Evolutionary conservation across 2,888 invertebrate species (phyloP).

Genomic region (Ectemnius cavifrons): DNA sequence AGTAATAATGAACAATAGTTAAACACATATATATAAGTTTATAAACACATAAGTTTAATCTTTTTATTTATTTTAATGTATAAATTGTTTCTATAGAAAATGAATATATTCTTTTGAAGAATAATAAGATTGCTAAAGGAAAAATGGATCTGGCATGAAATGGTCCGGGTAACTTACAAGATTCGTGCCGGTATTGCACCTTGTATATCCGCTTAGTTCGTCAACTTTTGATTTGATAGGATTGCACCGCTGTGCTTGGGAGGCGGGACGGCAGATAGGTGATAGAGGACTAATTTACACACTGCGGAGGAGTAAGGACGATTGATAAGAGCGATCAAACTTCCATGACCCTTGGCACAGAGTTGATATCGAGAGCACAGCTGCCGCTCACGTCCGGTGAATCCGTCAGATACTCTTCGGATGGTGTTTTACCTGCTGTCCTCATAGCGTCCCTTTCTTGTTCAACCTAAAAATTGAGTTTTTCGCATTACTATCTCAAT

Average conservation of each 20-base stretch:
- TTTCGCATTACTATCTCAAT: not conserved
- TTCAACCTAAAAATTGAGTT: slow-evolving; percentile 69
- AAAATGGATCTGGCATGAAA: slow-evolving; percentile 19
- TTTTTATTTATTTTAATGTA: no score
- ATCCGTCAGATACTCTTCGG: slow-evolving; percentile 80
- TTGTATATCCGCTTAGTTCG: slow-evolving; percentile 10
- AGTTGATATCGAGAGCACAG: slow-evolving; percentile 80
- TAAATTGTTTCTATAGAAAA: no score
- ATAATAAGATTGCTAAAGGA: no score
- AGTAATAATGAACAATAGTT: no score
- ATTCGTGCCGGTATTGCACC: no score
- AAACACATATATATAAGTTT: no score
- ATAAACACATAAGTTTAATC: no score
- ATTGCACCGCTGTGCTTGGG: slow-evolving; percentile 11
- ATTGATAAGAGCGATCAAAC: slow-evolving; percentile 59
- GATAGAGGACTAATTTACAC: slow-evolving; percentile 36
- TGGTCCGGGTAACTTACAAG: not conserved
- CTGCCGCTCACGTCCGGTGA: slow-evolving; percentile 81
- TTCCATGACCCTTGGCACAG: slow-evolving; percentile 71
- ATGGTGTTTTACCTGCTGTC: slow-evolving; percentile 81
- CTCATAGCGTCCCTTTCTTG: slow-evolving; percentile 83
- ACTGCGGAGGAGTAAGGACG: slow-evolving; percentile 30
- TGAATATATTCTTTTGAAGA: no score
- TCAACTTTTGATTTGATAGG: slow-evolving; percentile 8
- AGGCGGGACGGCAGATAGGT: slow-evolving; percentile 33